Base-by-base conservation (phyloP, 2,113 vertebrate species). In the Trematocara stigmaticum region DNA sequence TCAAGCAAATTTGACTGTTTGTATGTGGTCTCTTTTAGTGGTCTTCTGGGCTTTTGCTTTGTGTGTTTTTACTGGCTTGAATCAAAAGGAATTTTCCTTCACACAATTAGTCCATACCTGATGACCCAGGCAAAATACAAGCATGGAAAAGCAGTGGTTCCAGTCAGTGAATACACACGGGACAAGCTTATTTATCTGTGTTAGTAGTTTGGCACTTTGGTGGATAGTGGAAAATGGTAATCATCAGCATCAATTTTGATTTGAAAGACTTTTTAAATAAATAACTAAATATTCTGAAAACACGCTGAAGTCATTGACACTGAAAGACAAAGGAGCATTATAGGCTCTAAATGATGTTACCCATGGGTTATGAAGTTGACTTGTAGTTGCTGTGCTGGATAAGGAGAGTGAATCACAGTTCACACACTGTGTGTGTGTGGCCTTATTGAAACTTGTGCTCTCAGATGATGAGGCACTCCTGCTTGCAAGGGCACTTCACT, bases 391-490 rank as follows among this genome's bases (percentile, higher is more conserved):
- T 29, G 10, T 78, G 45, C 40, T 76, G 71, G 35, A 51, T 49
- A 82, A 87, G 45, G 16, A 29, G 76, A 29, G 26, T 85, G 85
- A 91, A 69, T 83, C 76, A 83, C 74, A 45, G 86, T 88, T 88
- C 31, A 74, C 47, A 78, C 11, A 49, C 35, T 56, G 61, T 71
- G 89, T 83, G 59, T 61, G 92, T 94, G 91, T 88, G 86, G 89
- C 87, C 90, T 83, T 47, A 57, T 20, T 80, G 87, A 78, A 91
- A 81, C 83, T 57, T 18, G 2, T 12, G n/a, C 78, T 85, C 16
- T 49, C 7, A 47, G 20, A 83, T 81, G 87, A 87, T 81, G 59
- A 87, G 57, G 20, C 31, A 78, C 88, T 88, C 49, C 59, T 71
- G 85, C 82, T 84, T 66, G 49, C 66, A 82, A 79, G 49, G 34